phyloP scores from a whole-genome alignment of 1,140 invertebrate genomes.

The Parapsyche elsis region DNA sequence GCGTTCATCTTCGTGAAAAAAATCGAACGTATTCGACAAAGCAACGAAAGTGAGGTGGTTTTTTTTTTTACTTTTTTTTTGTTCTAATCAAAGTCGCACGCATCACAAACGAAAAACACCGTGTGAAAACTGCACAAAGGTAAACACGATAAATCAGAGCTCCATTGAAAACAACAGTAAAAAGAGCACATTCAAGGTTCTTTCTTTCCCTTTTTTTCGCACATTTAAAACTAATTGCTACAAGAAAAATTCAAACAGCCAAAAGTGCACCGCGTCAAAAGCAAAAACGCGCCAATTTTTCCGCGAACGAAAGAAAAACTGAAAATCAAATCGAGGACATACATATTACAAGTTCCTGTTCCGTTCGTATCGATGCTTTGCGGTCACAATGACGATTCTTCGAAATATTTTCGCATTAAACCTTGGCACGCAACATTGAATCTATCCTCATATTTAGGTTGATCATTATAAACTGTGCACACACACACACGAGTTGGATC shows the following conservation, averaged over 20 bases:
- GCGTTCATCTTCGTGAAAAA: neutral
- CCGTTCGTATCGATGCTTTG: constrained; percentile 4
- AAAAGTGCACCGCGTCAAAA: neutral
- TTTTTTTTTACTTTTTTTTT: neutral
- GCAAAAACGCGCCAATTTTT: neutral
- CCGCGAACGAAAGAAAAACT: neutral
- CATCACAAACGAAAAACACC: neutral
- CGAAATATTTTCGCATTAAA: neutral
- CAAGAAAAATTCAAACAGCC: neutral
- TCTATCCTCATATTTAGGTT: neutral
- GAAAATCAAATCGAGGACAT: neutral
- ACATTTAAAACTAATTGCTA: neutral
- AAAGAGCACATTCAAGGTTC: neutral
- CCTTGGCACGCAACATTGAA: constrained; percentile 12
- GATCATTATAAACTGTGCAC: too few species aligned
- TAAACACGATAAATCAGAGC: neutral
- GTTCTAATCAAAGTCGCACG: too few species aligned
- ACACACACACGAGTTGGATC: too few species aligned
- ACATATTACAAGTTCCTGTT: neutral
- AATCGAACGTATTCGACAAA: neutral
- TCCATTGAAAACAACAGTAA: neutral
- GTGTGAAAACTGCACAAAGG: neutral
- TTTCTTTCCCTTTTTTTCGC: neutral
- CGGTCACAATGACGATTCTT: neutral
- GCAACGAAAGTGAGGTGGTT: neutral